Percentiles rank a stretch among this genome's conserved stretches.
These are phyloP conservation scores for Drosophila stalkeri DNA, from an alignment of 2,888 invertebrate species.

Conservation along the genomic window DNA sequence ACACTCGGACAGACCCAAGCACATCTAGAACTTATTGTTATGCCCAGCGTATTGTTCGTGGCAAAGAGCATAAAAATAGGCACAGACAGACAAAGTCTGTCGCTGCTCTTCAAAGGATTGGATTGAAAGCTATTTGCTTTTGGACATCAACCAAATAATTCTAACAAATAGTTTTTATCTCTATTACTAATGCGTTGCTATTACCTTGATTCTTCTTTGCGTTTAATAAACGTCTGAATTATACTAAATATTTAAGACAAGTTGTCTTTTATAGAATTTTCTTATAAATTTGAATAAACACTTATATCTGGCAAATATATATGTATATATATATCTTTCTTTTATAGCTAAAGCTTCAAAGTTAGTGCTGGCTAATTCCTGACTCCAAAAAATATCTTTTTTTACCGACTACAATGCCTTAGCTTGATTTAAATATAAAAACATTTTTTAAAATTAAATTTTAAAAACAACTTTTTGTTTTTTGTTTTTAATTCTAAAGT, in stretches of 20 bases:
- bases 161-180: conserved; percentile 3
- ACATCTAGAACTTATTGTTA: conserved; percentile 44
- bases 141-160: background rate
- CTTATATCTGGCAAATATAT: too few species aligned
- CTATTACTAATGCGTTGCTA: background rate
- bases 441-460: too few species aligned
- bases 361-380: too few species aligned
- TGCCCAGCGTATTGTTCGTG: conserved; percentile 36
- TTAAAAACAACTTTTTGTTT: background rate
- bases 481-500: background rate
- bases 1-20: conserved; percentile 20
- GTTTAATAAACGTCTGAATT: background rate
- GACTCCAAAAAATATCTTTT: too few species aligned
- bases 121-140: conserved; percentile 2
- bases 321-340: too few species aligned
- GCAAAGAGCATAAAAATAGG: conserved; percentile 13
- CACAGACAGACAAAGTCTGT: conserved; percentile 12
- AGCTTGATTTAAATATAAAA: background rate
- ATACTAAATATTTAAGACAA: background rate
- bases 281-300: too few species aligned
- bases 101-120: conserved; percentile 14
- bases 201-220: background rate
- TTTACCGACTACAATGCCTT: background rate
- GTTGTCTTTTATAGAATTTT: too few species aligned
- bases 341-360: too few species aligned